phyloP scores from a whole-genome alignment of 2,888 invertebrate species.

The Spilarctia lutea region DNA sequence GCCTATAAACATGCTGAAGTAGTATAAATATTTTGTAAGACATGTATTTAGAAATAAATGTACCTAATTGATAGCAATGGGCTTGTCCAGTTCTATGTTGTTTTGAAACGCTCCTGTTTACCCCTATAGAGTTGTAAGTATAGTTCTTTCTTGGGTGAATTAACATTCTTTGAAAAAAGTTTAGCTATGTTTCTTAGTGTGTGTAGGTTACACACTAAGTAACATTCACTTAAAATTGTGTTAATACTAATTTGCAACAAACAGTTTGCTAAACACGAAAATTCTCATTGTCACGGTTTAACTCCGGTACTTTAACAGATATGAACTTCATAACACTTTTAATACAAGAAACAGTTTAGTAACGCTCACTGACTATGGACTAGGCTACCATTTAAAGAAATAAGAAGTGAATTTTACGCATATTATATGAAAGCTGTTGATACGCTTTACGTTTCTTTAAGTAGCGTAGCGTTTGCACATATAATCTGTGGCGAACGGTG shows the following conservation, averaged over 20 bases:
- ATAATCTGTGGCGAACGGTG: background rate
- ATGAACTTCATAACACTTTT: constrained; percentile 20
- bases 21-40: too few species aligned
- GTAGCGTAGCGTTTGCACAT: background rate
- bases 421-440: constrained; percentile 20
- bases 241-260: constrained; percentile 5
- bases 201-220: too few species aligned
- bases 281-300: constrained; percentile 3
- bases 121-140: too few species aligned
- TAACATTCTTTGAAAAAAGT: background rate
- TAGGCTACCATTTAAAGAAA: background rate
- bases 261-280: constrained; percentile 8
- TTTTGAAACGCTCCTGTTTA: too few species aligned
- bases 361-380: constrained; percentile 1
- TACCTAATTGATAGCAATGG: too few species aligned
- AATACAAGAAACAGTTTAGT: constrained; percentile 10
- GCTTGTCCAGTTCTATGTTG: too few species aligned
- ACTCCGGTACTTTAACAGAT: constrained; percentile 6
- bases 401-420: constrained; percentile 12
- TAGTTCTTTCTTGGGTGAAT: background rate
- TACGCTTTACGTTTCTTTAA: constrained; percentile 12
- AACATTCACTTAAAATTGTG: background rate
- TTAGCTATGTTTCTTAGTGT: too few species aligned
- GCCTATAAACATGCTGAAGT: too few species aligned
- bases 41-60: too few species aligned